Base-by-base conservation (phyloP, 2,888 invertebrate species). In the Pegoplata infirma region DNA sequence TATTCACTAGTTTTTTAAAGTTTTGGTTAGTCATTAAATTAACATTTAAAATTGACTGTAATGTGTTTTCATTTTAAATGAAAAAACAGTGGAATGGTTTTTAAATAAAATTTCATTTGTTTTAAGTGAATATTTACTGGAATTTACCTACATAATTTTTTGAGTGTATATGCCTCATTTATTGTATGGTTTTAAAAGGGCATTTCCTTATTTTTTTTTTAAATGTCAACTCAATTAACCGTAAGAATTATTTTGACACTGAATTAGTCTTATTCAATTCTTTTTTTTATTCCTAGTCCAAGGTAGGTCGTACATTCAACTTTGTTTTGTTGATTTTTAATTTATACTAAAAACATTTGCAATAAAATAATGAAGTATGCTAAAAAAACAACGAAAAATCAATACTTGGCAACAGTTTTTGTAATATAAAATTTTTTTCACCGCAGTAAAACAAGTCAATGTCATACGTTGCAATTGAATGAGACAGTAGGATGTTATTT, bases 371-470 rank as follows among this genome's bases (percentile, higher is more conserved):
- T 40, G 36, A 40, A 40, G 36, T 40, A 46, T n/a, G n/a, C 46
- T 17, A 0, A 16, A 55, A 28, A 55, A 8, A 17, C 6, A 17
- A 16, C 10, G 17, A 17, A 47, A 51, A 51, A 55, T 55, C 53
- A 55, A 55, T 55, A 55, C 17, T 55, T 55, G 53, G 53, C 53
- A 55, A 28, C 17, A 55, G 14, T 40, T n/a, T 40, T 40, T 40
- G 36, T 12, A 40, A 40, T 55, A 55, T 25, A 55, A 16, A 40
- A n/a, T n/a, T n/a, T 25, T 28, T 55, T 28, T 55, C 53, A 25
- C 28, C 32, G 53, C 53, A 55, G 53, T 55, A 28, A 28, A 55
- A 55, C 53, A 55, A 55, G 53, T 55, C 53, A 55, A 55, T 55
- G 53, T 55, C 53, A 55, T 16, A 28, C 5, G n/a, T 14, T 16